Evolutionary conservation across 2,888 invertebrate species (phyloP).

Genomic region (Morpho helenor): DNA sequence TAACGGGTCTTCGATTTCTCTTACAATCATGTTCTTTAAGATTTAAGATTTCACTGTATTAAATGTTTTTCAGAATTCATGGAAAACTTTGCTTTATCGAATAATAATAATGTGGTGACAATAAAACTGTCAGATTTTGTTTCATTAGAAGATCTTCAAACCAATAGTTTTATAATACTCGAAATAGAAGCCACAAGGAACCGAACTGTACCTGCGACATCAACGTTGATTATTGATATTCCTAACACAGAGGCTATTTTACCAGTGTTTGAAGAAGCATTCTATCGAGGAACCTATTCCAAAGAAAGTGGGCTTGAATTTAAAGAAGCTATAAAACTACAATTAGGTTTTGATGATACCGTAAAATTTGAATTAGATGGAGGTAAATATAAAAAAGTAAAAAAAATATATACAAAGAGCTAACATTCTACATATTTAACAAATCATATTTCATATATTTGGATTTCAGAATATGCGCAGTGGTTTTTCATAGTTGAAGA

Average conservation of each 20-base stretch:
- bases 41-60: no score
- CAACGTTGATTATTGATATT: constrained; percentile 44
- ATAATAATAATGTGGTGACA: constrained; percentile 32
- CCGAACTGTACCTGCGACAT: constrained; percentile 42
- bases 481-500: constrained; percentile 26
- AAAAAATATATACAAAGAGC: no score
- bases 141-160: constrained; percentile 34
- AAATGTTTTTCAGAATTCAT: constrained; percentile 39
- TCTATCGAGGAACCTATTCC: constrained; percentile 43
- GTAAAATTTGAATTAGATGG: constrained; percentile 35
- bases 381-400: constrained; percentile 9
- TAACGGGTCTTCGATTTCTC: no score
- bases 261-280: constrained; percentile 42
- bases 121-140: constrained; percentile 32
- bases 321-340: constrained; percentile 36
- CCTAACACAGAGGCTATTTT: constrained; percentile 29
- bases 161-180: constrained; percentile 43
- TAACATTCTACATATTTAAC: no score
- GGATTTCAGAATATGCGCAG: constrained; percentile 25
- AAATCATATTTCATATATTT: not conserved
- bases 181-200: constrained; percentile 48
- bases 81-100: constrained; percentile 34
- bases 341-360: constrained; percentile 41
- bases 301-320: constrained; percentile 35
- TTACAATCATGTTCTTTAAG: no score